Conservation (phyloP, 2,888 invertebrate species). For the Leucozona laternaria region DNA sequence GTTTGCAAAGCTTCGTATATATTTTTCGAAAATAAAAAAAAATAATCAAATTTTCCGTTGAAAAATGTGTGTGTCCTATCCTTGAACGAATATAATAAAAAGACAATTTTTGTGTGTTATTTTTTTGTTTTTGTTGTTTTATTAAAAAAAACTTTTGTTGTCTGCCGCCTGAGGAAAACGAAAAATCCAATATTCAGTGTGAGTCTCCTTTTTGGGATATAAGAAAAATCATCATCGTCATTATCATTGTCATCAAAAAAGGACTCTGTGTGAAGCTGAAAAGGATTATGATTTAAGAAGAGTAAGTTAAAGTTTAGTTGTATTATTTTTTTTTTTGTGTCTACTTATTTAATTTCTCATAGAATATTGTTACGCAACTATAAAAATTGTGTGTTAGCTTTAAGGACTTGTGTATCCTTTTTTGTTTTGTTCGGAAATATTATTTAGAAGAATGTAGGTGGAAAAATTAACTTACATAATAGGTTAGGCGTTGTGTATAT, state of each 20-base stretch:
- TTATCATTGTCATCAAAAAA: constrained; percentile 34
- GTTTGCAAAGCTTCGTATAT: not conserved
- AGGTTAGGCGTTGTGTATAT: constrained; percentile 65
- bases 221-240: constrained; percentile 13
- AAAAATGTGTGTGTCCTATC: constrained; percentile 52
- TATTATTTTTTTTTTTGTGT: constrained; percentile 19
- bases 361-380: constrained; percentile 60
- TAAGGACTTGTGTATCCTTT: constrained; percentile 48
- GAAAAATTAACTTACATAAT: constrained; percentile 71
- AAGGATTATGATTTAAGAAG: constrained; percentile 73
- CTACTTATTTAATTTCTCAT: constrained; percentile 8
- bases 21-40: not conserved
- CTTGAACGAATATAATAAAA: constrained; percentile 48
- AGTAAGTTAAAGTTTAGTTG: too few relatives aligned
- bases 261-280: constrained; percentile 42
- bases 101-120: not conserved
- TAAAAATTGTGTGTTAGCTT: constrained; percentile 19
- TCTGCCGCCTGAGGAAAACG: constrained; percentile 16
- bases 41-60: constrained; percentile 58
- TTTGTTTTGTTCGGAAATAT: constrained; percentile 1
- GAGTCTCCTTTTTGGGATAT: constrained; percentile 27
- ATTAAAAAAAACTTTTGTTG: constrained; percentile 23
- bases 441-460: constrained; percentile 30
- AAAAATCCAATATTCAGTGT: constrained; percentile 12
- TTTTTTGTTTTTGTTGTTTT: not conserved